These are phyloP conservation scores for Trachelus stipa DNA, from an alignment of 2,888 invertebrate genomes.

Conservation along the genomic window DNA sequence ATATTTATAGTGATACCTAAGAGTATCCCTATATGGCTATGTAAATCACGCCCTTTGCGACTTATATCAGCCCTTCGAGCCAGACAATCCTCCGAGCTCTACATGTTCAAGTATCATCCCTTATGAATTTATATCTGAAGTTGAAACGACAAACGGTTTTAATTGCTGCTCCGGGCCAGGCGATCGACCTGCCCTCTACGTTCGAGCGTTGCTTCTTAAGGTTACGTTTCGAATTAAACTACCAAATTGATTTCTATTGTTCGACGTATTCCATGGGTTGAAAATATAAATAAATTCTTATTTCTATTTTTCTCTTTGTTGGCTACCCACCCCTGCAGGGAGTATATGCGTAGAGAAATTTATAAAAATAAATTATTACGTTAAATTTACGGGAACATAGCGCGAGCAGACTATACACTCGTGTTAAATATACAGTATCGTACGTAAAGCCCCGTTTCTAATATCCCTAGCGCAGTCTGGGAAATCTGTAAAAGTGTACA, in stretches of 20 bases:
- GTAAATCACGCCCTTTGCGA: conserved; percentile 44
- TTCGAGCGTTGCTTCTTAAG: neutral
- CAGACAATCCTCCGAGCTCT: neutral
- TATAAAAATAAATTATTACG: no score
- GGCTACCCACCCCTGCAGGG: no score
- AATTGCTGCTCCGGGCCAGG: conserved; percentile 51
- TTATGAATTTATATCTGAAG: conserved; percentile 51
- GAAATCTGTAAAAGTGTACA: neutral
- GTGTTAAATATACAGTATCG: neutral
- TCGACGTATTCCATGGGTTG: neutral
- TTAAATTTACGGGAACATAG: neutral
- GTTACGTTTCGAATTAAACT: neutral
- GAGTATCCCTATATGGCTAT: conserved; percentile 43
- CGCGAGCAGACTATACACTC: neutral
- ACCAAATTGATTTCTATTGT: neutral
- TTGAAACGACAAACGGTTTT: conserved; percentile 55
- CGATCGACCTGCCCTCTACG: neutral
- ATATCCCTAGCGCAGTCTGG: neutral
- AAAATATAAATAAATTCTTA: neutral
- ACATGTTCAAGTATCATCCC: conserved; percentile 8
- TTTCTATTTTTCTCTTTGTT: no score
- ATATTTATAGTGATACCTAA: conserved; percentile 56
- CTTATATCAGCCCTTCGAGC: neutral
- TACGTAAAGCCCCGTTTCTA: neutral
- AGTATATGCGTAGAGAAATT: no score